Evolutionary conservation across 53 echinoderm and acorn worm genomes (phyloP).

Genomic region (Zoroaster sp.): DNA sequence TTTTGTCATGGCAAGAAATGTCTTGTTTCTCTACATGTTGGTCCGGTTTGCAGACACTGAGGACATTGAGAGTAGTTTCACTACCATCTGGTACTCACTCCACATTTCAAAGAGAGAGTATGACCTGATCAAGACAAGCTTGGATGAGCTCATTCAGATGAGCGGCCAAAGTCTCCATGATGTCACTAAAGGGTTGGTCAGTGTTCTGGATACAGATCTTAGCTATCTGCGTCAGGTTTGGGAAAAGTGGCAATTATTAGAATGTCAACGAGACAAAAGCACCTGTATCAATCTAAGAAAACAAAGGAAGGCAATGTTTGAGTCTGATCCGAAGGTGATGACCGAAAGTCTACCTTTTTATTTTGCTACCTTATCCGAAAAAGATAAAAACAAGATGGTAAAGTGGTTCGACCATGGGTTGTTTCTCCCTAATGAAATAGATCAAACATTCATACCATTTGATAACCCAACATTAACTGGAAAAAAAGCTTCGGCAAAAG

Average conservation of each 20-base stretch:
- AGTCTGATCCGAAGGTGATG: too few relatives aligned
- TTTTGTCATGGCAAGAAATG: not conserved
- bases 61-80: not conserved
- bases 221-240: conserved; percentile 19
- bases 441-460: not conserved
- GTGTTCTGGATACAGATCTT: not conserved
- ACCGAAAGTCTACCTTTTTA: not conserved
- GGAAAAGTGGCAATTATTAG: not conserved
- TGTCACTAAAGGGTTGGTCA: conserved; percentile 1
- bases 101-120: not conserved
- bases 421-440: not conserved
- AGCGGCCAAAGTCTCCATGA: not conserved
- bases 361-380: not conserved
- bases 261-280: not conserved
- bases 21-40: conserved; percentile 24
- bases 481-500: not conserved
- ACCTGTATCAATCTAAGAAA: not conserved
- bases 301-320: not conserved
- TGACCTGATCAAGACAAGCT: not conserved
- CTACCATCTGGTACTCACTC: not conserved
- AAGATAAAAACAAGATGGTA: not conserved
- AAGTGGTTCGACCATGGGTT: conserved; percentile 13
- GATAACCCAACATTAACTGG: conserved; percentile 18
- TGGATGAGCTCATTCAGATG: not conserved
- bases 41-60: not conserved